Base-by-base conservation (phyloP, 1,140 invertebrate species). In the Drosophila subobscura region DNA sequence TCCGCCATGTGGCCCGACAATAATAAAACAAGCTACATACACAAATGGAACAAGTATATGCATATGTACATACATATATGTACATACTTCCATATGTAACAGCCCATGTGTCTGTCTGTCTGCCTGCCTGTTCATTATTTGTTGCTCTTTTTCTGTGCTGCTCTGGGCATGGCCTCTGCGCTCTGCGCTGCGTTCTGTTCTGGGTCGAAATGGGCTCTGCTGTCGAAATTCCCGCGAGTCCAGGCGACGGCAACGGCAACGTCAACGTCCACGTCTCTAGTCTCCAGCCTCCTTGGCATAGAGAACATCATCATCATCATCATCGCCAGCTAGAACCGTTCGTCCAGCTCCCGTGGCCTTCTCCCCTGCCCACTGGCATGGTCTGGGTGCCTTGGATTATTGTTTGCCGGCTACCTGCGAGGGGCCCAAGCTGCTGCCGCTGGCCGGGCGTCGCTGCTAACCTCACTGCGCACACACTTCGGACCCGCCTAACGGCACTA, bases 221-320 rank as follows among this genome's bases (percentile, higher is more conserved):
- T 50, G 40, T 16, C 8, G 29, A 40, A 66, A 88, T 72, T 89
- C 89, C 74, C 85, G 25, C 42, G 57, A 64, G 89, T 77, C 67
- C 75, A 72, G 53, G 68, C 74, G 67, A 76, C 85, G 77, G 88
- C 80, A 77, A 71, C 84, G 53, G 68, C 74, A 64, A 76, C 85
- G 77, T 83, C 80, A 77, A 71, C 84, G 85, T 79, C 78, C 29
- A 33, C 8, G 29, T 33, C 29, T 33, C 29, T 10, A 2, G 27
- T 29, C 27, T 29, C 7, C 29, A 33, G 29, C 29, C 29, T 33
- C 29, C 29, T 50, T 64, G 70, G 71, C 80, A 80, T 80, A 80
- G 89, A 90, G 90, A 90, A 90, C 86, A 90, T 79, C 84, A 81
- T 89, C 84, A 85, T 77, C 78, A 8, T 3, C 29, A 81, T 89